A percentile compares a stretch with the other conserved stretches of the same genome.
These are phyloP conservation scores for Prionailurus bengalensis DNA, from an alignment of 2,113 vertebrate species.

Conservation along the genomic window DNA sequence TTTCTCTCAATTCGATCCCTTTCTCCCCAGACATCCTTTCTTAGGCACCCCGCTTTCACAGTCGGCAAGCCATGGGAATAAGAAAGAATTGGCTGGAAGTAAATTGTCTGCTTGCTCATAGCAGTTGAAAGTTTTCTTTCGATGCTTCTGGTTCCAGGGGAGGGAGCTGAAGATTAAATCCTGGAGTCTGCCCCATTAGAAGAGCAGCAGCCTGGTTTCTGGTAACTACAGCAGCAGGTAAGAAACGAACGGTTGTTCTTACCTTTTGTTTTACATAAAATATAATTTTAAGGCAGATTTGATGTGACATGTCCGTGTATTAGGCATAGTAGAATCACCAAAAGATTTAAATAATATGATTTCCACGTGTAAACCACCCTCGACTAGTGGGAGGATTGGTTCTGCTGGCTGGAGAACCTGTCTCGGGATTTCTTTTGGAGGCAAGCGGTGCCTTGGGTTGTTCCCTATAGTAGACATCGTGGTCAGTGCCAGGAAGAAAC, in stretches of 20 bases:
- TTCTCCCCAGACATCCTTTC: constrained; percentile 2
- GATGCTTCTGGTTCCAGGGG: constrained; percentile 77
- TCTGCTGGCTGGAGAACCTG: neutral
- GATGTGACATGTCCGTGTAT: neutral
- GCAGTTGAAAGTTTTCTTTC: constrained; percentile 52
- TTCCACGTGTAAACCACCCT: neutral
- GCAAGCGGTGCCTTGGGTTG: neutral
- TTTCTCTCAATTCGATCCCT: neutral
- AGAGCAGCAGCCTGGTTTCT: constrained; percentile 66
- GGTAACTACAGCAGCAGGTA: constrained; percentile 84
- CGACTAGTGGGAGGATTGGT: neutral
- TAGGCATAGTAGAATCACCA: neutral
- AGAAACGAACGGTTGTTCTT: constrained; percentile 43
- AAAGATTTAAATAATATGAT: constrained; percentile 8
- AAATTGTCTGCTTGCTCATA: constrained; percentile 20
- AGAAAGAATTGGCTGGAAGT: constrained; percentile 55
- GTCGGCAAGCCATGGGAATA: neutral
- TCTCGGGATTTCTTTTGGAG: neutral
- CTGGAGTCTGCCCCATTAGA: neutral
- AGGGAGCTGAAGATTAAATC: constrained; percentile 64
- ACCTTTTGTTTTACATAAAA: constrained; percentile 18
- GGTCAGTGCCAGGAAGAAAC: neutral
- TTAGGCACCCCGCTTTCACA: neutral
- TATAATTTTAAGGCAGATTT: neutral
- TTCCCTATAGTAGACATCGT: neutral